Evolutionary conservation across 2,113 vertebrate genomes (phyloP), one percentile per base, ranked within the genome.

Genomic region (Girardinichthys multiradiatus): DNA sequence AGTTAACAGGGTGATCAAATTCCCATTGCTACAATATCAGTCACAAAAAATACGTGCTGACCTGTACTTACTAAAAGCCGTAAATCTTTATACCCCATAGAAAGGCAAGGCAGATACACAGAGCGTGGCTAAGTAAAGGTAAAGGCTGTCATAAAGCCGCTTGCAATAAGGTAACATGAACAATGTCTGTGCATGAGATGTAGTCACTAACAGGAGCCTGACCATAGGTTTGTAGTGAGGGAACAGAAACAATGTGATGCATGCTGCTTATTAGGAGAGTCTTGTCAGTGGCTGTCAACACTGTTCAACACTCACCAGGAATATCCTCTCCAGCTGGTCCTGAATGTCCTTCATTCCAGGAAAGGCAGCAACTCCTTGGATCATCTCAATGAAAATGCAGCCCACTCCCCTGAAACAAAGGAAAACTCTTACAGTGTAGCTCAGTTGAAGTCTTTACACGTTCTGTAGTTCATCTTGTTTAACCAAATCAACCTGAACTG

Each of bases 331-430:
- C 86, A 99, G 96, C 88, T 99, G 98, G 90, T 99, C 98, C 80
- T 99, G 97, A 86, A 98, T 97, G 87, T 99, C 97, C 94, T 99
- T 99, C 96, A 99, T 98, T 91, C 98, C 97, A 26, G 98, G 97
- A 93, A 99, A 99, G 68, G 97, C 98, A 89, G 98, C 96, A 12
- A 97, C 96, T 64, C 98, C 98, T 92, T 99, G 98, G 87, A 98
- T 98, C 98, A 99, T 99, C 92, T 99, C 98, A 51, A 99, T 94
- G 88, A 98, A 98, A 91, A 99, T 99, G 90, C 98, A 99, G 66
- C 97, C 98, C 1, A 99, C 98, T 66, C 98, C 98, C 97, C 97
- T 99, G 67, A 79, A 83, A 93, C 33, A 90, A 58, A 80, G 64
- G 70, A 30, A 1, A 82, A 57, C 21, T 9, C 1, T 12, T 3